Evolutionary conservation across 2,113 vertebrate genomes (phyloP), one percentile per base, ranked within the genome.

Genomic region (Setophaga coronata): DNA sequence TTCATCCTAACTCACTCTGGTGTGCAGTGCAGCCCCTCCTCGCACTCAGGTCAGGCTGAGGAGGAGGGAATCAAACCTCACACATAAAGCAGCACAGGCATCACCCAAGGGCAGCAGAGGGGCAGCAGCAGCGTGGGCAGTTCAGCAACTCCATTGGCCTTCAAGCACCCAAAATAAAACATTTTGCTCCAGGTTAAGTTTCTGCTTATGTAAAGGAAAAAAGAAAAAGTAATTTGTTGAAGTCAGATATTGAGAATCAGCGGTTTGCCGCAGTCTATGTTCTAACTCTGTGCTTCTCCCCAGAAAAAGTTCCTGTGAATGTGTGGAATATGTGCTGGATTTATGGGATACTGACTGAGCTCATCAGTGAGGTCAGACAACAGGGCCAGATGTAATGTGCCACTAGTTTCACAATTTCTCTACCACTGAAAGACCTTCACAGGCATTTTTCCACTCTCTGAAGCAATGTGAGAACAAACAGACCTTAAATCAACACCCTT

Each of bases 221-320:
- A 69, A 33, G 28, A 5, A 18, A 9, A 21, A 4, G 2, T 0
- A 8, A 38, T 58, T 34, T 58, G 26, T n/a, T 92, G 56, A 31
- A 81, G 48, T 38, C 18, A 71, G 53, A 38, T 38, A 78, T 14
- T 48, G 36, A n/a, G 72, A 69, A 29, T 16, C 19, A 34, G 19
- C 3, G 1, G 3, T 70, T 83, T 57, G 28, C 54, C 14, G 4
- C 42, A 66, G 51, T 12, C 33, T 17, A 1, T 31, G 48, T 36
- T 51, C 7, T 56, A 47, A 38, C 56, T 26, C 34, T 0, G 0
- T 26, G 50, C 21, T 79, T 43, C n/a, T 69, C 28, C 40, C 18
- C 54, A n/a, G 0, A 9, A 65, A 10, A 88, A 86, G 51, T 19
- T 34, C 28, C 20, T 53, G 51, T 20, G 33, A 40, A 40, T 25